A percentile compares a stretch with the other conserved stretches of the same genome.
These are phyloP conservation scores for Phaedon cochleariae DNA, from an alignment of 2,888 invertebrate species.

Conservation along the genomic window DNA sequence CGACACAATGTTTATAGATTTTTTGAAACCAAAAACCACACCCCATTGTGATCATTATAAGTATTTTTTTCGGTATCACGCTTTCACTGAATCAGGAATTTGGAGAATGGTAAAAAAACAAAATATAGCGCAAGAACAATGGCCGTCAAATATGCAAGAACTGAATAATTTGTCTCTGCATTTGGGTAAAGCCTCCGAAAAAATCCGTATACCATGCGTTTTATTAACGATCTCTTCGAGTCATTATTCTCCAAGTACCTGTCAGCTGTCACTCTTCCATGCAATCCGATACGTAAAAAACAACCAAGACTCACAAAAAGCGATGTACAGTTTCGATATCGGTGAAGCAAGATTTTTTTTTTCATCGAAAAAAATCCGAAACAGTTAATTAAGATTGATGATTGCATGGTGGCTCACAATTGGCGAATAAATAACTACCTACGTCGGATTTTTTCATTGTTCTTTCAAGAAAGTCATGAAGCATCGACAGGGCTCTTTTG, in stretches of 20 bases:
- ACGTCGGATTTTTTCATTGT: not conserved
- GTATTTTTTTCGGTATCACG: not conserved
- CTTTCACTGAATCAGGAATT: not conserved
- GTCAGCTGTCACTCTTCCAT: not conserved
- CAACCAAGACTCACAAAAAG: not conserved
- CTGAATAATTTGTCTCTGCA: not conserved
- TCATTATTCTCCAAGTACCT: not conserved
- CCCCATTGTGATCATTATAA: too few relatives aligned
- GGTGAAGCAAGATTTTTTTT: not conserved
- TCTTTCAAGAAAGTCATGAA: not conserved
- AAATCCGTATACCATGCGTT: not conserved
- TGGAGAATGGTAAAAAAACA: not conserved
- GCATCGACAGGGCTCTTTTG: not conserved
- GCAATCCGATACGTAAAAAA: not conserved
- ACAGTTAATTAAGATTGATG: conserved; percentile 27
- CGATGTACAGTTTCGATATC: not conserved
- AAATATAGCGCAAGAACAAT: not conserved
- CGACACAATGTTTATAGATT: too few relatives aligned
- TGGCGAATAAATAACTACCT: conserved; percentile 16
- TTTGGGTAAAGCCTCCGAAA: not conserved
- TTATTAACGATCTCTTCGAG: not conserved
- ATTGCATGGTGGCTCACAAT: conserved; percentile 13
- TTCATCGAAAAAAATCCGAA: not conserved
- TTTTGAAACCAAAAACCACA: too few relatives aligned
- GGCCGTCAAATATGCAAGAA: not conserved